These are phyloP conservation scores for Scaptomyza pallida DNA, from an alignment of 1,140 invertebrate species.

Conservation along the genomic window DNA sequence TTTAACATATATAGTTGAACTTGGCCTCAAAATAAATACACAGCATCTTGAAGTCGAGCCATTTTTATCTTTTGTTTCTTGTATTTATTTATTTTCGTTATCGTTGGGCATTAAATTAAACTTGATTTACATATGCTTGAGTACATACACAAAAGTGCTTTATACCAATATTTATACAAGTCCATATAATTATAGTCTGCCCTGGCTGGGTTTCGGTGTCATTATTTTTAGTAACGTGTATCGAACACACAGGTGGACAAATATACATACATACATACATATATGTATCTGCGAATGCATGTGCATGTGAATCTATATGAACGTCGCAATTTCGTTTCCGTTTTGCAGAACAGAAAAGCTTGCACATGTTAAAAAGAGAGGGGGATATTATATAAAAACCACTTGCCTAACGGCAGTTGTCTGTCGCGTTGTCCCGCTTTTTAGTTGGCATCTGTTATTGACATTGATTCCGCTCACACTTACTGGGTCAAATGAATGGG, in stretches of 20 bases:
- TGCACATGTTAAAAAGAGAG: no score
- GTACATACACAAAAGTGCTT: no score
- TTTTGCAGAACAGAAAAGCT: no score
- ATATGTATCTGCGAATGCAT: no score
- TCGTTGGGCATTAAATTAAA: constrained; percentile 58
- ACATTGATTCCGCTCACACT: constrained; percentile 60
- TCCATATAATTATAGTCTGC: constrained; percentile 69
- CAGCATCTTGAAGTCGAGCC: constrained; percentile 8
- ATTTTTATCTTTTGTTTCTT: constrained; percentile 11
- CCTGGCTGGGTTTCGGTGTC: constrained; percentile 40
- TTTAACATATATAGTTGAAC: no score
- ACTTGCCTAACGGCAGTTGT: constrained; percentile 3
- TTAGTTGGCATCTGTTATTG: constrained; percentile 65
- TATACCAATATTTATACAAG: constrained; percentile 75
- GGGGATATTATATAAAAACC: constrained; percentile 32
- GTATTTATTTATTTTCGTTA: constrained; percentile 47
- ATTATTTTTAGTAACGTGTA: constrained; percentile 65
- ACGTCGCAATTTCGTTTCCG: no score
- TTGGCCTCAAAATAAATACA: background rate
- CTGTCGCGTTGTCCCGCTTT: constrained; percentile 15
- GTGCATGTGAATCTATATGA: no score
- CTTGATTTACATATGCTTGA: constrained; percentile 47
- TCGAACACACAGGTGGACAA: constrained; percentile 7
- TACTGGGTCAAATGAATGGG: constrained; percentile 55
- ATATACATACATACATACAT: constrained; percentile 7